Base-by-base conservation (phyloP, 2,888 invertebrate genomes). In the Archaeoteleia sp. region DNA sequence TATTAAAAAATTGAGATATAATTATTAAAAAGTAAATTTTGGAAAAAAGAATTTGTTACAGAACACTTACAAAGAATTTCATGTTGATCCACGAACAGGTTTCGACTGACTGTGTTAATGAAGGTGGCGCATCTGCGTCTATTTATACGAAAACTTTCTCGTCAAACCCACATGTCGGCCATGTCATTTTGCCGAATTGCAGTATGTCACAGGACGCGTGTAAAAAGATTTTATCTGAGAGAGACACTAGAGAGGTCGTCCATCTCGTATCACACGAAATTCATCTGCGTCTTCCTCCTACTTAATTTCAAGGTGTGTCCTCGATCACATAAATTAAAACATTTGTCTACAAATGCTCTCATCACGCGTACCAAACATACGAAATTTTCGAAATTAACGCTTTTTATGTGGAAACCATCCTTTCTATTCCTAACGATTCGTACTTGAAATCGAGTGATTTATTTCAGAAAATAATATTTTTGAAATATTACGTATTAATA, bases 111-210 rank as follows among this genome's bases (percentile, higher is more conserved):
- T 74, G 74, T 74, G 75, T 65, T 74, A 66, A 68, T 74, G 49
- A 61, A 63, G 57, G 67, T 58, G 61, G 48, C 71, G 46, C 61
- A 63, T 67, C 62, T 51, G 43, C 37, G 66, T 61, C 74, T 78
- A 74, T 78, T 78, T 79, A 78, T 77, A 77, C 72, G 54, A 67
- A 76, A 75, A 75, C 71, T 74, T 75, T 75, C 75, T 75, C 71
- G 71, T 17, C 9, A 51, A 14, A 49, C 48, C 48, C 53, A 37
- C 46, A 42, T 46, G 42, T 49, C 32, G 46, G 57, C 42, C 46
- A 60, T 61, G 61, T 69, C 69, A 57, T 49, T 51, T 49, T 49
- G 63, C 43, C 57, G 57, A 57, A 63, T 60, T 55, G 48, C 63
- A 54, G 48, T 63, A 39, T 23, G 45, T 37, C 61, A 53, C 54